Conservation (phyloP, 2,113 vertebrate genomes). For the Panthera leo region DNA sequence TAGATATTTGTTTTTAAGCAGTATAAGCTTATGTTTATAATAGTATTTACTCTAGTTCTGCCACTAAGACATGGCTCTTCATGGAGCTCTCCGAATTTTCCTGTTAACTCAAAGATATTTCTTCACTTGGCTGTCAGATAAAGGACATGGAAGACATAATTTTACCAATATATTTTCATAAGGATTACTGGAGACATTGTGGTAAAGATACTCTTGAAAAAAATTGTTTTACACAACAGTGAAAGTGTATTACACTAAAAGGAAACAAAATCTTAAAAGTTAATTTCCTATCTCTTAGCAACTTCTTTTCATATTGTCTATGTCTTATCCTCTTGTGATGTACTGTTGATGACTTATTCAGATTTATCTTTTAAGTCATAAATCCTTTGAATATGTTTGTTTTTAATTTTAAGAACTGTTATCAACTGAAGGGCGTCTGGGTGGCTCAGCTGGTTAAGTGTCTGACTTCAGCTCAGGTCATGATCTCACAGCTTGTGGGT, state of each 20-base stretch:
- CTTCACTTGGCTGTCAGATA: not conserved
- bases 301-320: not conserved
- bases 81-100: not conserved
- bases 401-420: not conserved
- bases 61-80: not conserved
- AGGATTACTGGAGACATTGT: not conserved
- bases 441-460: too few relatives aligned
- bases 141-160: not conserved
- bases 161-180: not conserved
- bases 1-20: not conserved
- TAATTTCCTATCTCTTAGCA: not conserved
- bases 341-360: not conserved
- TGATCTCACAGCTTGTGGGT: too few relatives aligned
- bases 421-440: not conserved
- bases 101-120: not conserved
- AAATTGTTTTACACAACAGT: not conserved
- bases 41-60: not conserved
- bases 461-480: too few relatives aligned
- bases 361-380: not conserved
- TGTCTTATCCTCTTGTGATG: not conserved
- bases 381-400: not conserved
- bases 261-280: not conserved
- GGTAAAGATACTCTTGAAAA: not conserved
- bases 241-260: not conserved
- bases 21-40: not conserved